phyloP scores from a whole-genome alignment of 1,140 invertebrate species.

The Trachymyrmex cornetzi region DNA sequence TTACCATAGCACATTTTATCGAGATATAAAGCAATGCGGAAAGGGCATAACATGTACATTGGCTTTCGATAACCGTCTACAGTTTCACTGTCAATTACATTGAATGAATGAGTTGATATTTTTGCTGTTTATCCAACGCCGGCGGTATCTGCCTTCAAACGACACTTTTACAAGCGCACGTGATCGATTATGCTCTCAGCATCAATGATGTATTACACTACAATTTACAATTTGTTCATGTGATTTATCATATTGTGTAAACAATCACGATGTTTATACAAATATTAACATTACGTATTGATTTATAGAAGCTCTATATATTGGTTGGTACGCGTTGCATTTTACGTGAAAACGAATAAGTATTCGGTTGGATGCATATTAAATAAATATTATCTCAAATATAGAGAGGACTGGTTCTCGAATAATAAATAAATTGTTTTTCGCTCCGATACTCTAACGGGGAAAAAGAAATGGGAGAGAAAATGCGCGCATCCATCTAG shows the following conservation, averaged over 20 bases:
- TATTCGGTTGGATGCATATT: neutral
- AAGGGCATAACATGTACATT: neutral
- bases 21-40: neutral
- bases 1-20: neutral
- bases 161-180: constrained; percentile 41
- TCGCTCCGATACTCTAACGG: neutral
- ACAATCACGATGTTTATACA: constrained; percentile 45
- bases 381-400: constrained; percentile 42
- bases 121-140: constrained; percentile 25
- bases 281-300: constrained; percentile 29
- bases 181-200: constrained; percentile 33
- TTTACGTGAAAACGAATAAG: neutral
- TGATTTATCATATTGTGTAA: constrained; percentile 40
- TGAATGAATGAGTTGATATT: constrained; percentile 63
- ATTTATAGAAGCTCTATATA: neutral
- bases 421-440: constrained; percentile 1
- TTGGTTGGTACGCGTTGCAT: neutral
- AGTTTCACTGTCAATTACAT: constrained; percentile 65
- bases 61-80: constrained; percentile 14
- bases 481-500: constrained; percentile 4
- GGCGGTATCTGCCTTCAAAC: constrained; percentile 31
- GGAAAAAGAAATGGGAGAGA: constrained; percentile 30
- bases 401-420: neutral
- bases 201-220: constrained; percentile 36
- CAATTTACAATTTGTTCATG: constrained; percentile 44